Evolutionary conservation across 2,113 vertebrate species (phyloP).

Genomic region (Gallinago undulata): DNA sequence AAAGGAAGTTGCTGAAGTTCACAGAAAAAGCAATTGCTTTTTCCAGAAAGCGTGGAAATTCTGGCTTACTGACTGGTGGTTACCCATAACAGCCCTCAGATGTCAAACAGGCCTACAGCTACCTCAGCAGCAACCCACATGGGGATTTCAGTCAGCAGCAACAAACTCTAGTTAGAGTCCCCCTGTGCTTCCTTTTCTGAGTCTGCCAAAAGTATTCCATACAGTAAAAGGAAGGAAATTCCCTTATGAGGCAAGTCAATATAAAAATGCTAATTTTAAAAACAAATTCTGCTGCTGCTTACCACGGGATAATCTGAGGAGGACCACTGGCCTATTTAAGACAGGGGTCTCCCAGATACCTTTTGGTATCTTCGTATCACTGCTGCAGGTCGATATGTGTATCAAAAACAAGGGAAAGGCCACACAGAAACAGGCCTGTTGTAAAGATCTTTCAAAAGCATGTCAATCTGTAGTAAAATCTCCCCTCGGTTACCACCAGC

Average conservation of each 20-base stretch:
- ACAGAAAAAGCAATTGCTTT: background rate
- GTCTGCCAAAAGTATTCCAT: background rate
- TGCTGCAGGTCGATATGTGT: accelerated
- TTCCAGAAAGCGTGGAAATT: background rate
- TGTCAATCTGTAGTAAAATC: background rate
- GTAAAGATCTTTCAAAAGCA: background rate
- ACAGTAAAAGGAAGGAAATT: background rate
- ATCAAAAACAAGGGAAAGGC: background rate
- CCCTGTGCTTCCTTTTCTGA: background rate
- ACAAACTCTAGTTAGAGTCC: background rate
- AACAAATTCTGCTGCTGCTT: background rate
- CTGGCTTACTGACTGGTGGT: background rate
- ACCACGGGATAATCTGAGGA: background rate
- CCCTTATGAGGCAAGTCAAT: background rate
- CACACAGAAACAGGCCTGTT: background rate
- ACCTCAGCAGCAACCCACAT: background rate
- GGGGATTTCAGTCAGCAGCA: background rate
- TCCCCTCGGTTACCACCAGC: background rate
- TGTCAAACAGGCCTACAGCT: background rate
- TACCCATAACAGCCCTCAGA: background rate
- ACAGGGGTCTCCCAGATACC: background rate
- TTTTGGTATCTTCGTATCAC: background rate
- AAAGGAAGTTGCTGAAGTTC: background rate
- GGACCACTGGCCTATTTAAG: background rate
- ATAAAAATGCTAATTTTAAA: background rate